Conservation (phyloP, 2,113 vertebrate species). For the Mesitornis unicolor region DNA sequence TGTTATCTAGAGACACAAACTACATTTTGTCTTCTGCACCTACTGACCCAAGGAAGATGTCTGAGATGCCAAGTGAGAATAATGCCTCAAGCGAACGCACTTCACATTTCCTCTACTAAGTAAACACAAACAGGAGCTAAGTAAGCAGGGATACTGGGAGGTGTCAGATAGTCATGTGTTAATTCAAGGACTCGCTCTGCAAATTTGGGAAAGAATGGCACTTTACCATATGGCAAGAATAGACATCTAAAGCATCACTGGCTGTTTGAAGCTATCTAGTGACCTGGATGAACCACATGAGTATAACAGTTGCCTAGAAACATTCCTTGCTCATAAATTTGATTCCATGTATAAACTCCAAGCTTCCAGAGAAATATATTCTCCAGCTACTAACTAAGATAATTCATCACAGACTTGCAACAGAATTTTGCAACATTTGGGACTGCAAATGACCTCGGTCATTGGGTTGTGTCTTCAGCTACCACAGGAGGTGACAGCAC, state of each 20-base stretch:
- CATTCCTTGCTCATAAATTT: neutral
- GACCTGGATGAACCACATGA: slow-evolving; percentile 36
- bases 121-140: neutral
- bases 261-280: slow-evolving; percentile 5
- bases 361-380: neutral
- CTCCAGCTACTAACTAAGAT: neutral
- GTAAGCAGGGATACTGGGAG: neutral
- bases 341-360: neutral
- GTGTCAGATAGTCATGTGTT: neutral
- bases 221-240: slow-evolving; percentile 8
- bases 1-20: neutral
- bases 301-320: slow-evolving; percentile 44
- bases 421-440: neutral
- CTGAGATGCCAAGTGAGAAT: neutral
- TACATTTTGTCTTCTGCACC: neutral
- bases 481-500: neutral
- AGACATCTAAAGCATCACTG: neutral
- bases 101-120: neutral
- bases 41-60: neutral
- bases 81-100: neutral
- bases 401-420: neutral
- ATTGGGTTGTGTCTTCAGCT: neutral
- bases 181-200: neutral
- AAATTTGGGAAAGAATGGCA: neutral
- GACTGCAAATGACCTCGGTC: neutral